Conservation (phyloP, 2,113 vertebrate species). For the Pterophyllum scalare region DNA sequence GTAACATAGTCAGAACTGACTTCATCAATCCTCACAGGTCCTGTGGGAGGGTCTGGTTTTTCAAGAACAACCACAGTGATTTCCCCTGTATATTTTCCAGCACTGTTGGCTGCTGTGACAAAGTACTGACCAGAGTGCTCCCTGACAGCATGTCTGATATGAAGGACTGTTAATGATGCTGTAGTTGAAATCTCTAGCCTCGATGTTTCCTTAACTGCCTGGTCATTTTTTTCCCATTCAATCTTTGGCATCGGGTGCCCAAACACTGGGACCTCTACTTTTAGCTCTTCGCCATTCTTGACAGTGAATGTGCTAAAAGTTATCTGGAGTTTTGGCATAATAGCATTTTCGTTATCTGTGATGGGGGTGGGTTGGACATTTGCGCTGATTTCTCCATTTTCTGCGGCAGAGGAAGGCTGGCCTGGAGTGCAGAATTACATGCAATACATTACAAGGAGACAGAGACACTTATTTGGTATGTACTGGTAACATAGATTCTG, state of each 20-base stretch:
- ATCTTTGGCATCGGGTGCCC: conserved; percentile 89
- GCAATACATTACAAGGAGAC: not conserved
- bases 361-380: conserved; percentile 80
- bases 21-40: conserved; percentile 92
- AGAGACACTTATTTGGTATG: not conserved
- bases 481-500: not conserved
- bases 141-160: conserved; percentile 91
- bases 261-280: conserved; percentile 91
- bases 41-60: conserved; percentile 92
- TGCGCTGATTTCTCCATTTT: not conserved
- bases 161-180: conserved; percentile 85
- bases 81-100: conserved; percentile 86
- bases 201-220: conserved; percentile 92
- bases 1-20: conserved; percentile 90
- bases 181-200: conserved; percentile 90
- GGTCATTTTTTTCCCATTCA: conserved; percentile 90
- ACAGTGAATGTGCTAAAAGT: conserved; percentile 90
- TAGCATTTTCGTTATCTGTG: conserved; percentile 89
- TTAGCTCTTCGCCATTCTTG: conserved; percentile 90
- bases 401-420: conserved; percentile 11
- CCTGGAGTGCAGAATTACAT: conserved; percentile 35
- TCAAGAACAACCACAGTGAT: conserved; percentile 91
- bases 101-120: conserved; percentile 88
- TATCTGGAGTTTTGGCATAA: conserved; percentile 89
- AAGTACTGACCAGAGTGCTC: conserved; percentile 94